These are phyloP conservation scores for Thera britannica DNA, from an alignment of 2,888 invertebrate species.

Conservation along the genomic window DNA sequence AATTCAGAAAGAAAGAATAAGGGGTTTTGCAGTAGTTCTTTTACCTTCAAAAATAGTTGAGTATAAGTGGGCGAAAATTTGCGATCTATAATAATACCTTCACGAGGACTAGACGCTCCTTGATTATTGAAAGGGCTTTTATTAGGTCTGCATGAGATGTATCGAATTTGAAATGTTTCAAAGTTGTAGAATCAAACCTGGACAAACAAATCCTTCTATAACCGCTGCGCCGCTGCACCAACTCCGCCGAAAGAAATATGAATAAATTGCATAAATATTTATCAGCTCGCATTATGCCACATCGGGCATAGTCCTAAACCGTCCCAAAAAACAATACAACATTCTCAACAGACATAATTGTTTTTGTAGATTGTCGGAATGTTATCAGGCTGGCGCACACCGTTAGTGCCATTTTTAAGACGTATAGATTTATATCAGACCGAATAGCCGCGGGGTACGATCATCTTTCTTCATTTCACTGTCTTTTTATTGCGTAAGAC, in stretches of 20 bases:
- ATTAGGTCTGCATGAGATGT: no score
- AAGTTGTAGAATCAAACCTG: conserved; percentile 23
- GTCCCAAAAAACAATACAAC: conserved; percentile 68
- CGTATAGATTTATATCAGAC: conserved; percentile 52
- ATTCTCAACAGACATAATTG: conserved; percentile 73
- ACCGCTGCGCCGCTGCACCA: conserved; percentile 41
- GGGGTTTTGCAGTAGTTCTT: not conserved
- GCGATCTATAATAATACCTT: no score
- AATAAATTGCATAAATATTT: conserved; percentile 83
- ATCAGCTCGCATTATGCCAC: conserved; percentile 71
- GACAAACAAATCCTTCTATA: conserved; percentile 23
- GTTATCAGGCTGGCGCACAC: conserved; percentile 69
- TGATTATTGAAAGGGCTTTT: no score
- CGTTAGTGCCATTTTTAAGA: conserved; percentile 75
- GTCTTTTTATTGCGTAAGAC: conserved; percentile 44
- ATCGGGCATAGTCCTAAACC: conserved; percentile 61
- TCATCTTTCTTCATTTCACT: conserved; percentile 43
- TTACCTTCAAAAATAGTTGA: not conserved
- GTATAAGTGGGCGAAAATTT: no score
- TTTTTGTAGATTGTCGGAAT: conserved; percentile 76
- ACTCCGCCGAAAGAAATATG: conserved; percentile 59
- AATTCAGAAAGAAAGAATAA: no score
- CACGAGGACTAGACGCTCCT: no score
- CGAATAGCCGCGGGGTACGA: conserved; percentile 42
- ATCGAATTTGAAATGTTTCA: not conserved